A percentile compares a stretch with the other conserved stretches of the same genome.
Conservation (phyloP, 1,140 invertebrate genomes). For the Drosophila sechellia region DNA sequence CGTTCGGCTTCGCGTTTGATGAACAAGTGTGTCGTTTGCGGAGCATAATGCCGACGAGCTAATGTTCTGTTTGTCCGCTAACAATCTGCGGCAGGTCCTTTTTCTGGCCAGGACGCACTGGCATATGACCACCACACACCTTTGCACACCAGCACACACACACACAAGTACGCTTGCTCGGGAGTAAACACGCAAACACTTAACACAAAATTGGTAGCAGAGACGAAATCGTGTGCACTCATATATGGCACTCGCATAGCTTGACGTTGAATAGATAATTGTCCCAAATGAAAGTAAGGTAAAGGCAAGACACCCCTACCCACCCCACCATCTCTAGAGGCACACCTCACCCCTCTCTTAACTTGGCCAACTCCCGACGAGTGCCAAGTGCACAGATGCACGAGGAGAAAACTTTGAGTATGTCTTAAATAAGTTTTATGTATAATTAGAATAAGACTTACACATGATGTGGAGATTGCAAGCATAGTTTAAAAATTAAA, state of each 20-base stretch:
- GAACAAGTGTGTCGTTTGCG: conserved; percentile 75
- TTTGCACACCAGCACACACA: conserved; percentile 15
- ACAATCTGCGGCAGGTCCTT: conserved; percentile 81
- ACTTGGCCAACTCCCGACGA: conserved; percentile 55
- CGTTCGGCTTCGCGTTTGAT: conserved; percentile 75
- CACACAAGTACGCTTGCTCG: background rate
- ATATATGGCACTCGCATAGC: conserved; percentile 58
- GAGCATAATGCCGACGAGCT: conserved; percentile 73
- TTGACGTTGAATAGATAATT: conserved; percentile 84
- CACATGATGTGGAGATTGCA: background rate
- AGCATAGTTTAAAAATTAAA: background rate
- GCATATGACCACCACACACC: conserved; percentile 69
- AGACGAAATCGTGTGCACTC: conserved; percentile 80
- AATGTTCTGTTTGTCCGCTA: conserved; percentile 80
- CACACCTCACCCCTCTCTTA: conserved; percentile 31
- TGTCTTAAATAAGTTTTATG: too few species aligned
- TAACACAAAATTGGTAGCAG: conserved; percentile 78
- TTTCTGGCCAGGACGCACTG: conserved; percentile 70
- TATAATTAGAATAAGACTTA: background rate
- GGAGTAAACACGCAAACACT: conserved; percentile 75
- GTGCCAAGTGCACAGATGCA: conserved; percentile 60
- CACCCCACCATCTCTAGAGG: conserved; percentile 5
- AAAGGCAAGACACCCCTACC: conserved; percentile 42
- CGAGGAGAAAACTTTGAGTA: background rate
- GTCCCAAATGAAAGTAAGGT: conserved; percentile 76